A percentile compares a stretch with the other conserved stretches of the same genome.
phyloP scores from a whole-genome alignment of 2,888 invertebrate genomes.

The Gymnoscelis rufifasciata region DNA sequence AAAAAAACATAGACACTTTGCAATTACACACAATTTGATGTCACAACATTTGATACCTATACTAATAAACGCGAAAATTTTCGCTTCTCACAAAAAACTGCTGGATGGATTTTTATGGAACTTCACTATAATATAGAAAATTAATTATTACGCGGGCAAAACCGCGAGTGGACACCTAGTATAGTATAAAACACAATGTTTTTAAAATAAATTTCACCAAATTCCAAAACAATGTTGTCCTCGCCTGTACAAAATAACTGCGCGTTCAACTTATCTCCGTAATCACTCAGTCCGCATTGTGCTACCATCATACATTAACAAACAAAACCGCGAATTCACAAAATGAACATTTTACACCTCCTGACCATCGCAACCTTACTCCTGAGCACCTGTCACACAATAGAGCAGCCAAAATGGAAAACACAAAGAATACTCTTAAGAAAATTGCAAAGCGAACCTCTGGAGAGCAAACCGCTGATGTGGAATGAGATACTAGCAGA shows the following conservation, averaged over 20 bases:
- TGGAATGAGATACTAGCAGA: conserved; percentile 67
- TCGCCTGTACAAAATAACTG: conserved; percentile 47
- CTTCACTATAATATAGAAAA: too few relatives aligned
- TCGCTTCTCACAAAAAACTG: too few relatives aligned
- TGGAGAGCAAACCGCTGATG: conserved; percentile 42
- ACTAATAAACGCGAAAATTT: too few relatives aligned
- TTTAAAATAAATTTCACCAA: too few relatives aligned
- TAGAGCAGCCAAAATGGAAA: conserved; percentile 36
- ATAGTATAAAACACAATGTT: too few relatives aligned
- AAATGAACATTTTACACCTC: conserved; percentile 55
- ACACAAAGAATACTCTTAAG: conserved; percentile 56
- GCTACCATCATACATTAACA: conserved; percentile 42
- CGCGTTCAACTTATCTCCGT: conserved; percentile 53
- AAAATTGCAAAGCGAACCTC: conserved; percentile 57
- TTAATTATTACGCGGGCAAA: too few relatives aligned
- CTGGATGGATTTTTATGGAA: too few relatives aligned
- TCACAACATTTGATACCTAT: too few relatives aligned
- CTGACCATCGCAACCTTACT: conserved; percentile 48
- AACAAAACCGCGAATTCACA: conserved; percentile 27
- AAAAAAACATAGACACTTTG: too few relatives aligned
- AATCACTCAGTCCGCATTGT: conserved; percentile 60
- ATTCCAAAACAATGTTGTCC: conserved; percentile 24
- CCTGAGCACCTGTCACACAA: conserved; percentile 40
- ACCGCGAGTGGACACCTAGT: too few relatives aligned
- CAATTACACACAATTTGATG: too few relatives aligned